Evolutionary conservation across 2,797 vertebrate genomes (phyloP), one percentile per base, ranked within the genome.

Genomic region (Oreochromis mossambicus): DNA sequence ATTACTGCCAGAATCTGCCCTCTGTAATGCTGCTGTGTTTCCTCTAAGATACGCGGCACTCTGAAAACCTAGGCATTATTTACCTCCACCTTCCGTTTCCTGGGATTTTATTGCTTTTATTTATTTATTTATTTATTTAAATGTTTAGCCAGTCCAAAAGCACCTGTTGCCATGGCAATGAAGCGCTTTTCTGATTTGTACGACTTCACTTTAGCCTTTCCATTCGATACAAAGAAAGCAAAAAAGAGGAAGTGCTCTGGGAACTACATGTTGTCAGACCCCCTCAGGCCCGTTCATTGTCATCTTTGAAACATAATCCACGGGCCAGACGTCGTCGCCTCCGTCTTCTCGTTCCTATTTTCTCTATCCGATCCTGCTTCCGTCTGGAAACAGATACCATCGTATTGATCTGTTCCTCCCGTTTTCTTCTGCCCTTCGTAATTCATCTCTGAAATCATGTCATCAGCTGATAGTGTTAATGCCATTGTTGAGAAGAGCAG

Each of bases 151-250:
- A 21, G 48, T 38, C 5, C 75, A 77, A 9, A 2, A 51, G 34
- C 8, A 50, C 58, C 41, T n/a, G 80, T 86, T 84, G 51, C 86
- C 63, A 84, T 81, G 75, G 78, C 32, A 81, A 79, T 54, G 50
- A 54, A 21, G 36, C 38, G 52, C 46, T 55, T 80, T 82, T 80
- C 9, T 21, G 24, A 54, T 55, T 46, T 7, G n/a, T 29, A 24
- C 17, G 54, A 34, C 58, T 52, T 34, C 14, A 26, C 21, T 63
- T 66, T 21, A 61, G 55, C 61, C 17, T 13, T 50, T 8, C 15
- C 24, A 8, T 0, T 48, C 7, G 4, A 50, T 50, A n/a, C 1
- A 50, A 0, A 13, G 11, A 75, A 8, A 32, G 43, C 46, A 50
- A 50, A 75, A 50, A 34, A 0, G 43, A n/a, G 63, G 38, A 26